Base-by-base conservation (phyloP, 2,113 vertebrate genomes). In the Microtus pennsylvanicus region DNA sequence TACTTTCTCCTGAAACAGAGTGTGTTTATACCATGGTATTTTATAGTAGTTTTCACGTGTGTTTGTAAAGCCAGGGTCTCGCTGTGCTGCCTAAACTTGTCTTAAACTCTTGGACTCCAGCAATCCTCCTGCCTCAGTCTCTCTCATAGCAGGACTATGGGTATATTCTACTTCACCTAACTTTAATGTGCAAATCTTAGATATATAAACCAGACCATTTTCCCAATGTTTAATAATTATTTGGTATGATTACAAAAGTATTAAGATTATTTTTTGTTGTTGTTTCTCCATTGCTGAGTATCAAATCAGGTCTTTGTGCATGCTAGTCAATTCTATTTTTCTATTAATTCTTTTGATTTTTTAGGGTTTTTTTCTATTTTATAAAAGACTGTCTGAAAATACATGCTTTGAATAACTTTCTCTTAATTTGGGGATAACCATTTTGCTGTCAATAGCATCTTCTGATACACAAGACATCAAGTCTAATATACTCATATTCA, bases 401-500 rank as follows among this genome's bases (percentile, higher is more conserved):
- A 38, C 52, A 42, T n/a, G 35, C 77, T 81, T 17, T 8, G 42
- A 22, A 45, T 82, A 83, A 74, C 67, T 28, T 77, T 58, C 7
- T 77, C 24, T 35, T 47, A 78, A 72, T 63, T 50, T 92, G 7
- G 65, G 6, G 0, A 26, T n/a, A 47, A 63, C n/a, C 7, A 70
- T 3, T 86, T 78, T 96, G 80, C 65, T 93, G 13, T 89, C 28
- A 94, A 22, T 38, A 17, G 0, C 61, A 80, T 82, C 63, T 93
- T 91, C 63, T 81, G 82, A 55, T 24, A 93, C 28, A 85, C n/a
- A 86, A 85, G 93, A 67, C 63, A 52, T 21, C 89, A 58, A 52
- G 67, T 93, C 76, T 93, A 82, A 83, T 85, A 2, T 78, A 45
- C 4, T n/a, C 1, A 7, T 28, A 67, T 75, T 80, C 74, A 35